Percentiles rank a stretch among this genome's conserved stretches.
These are phyloP conservation scores for Xylocampa areola DNA, from an alignment of 2,888 invertebrate species.

Conservation along the genomic window DNA sequence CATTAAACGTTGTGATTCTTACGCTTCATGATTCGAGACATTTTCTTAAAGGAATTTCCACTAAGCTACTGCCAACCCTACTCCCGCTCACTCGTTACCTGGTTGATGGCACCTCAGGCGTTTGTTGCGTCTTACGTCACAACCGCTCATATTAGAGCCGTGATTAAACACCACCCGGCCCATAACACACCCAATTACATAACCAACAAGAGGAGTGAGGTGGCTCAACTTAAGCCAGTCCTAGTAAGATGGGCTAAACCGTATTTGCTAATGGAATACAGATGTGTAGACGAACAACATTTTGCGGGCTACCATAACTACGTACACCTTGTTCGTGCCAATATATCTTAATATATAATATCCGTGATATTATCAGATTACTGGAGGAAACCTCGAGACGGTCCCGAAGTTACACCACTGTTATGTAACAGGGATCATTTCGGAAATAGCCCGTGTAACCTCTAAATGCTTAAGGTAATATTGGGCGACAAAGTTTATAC, in stretches of 20 bases:
- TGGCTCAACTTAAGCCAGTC: conserved; percentile 69
- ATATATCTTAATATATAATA: conserved; percentile 38
- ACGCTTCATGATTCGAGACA: too few relatives aligned
- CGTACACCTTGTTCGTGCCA: conserved; percentile 63
- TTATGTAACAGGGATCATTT: conserved; percentile 34
- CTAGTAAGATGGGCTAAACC: conserved; percentile 76
- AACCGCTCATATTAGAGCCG: conserved; percentile 76
- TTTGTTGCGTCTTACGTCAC: conserved; percentile 81
- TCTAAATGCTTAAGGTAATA: conserved; percentile 21
- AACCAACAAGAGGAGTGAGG: conserved; percentile 56
- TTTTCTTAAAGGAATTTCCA: too few relatives aligned
- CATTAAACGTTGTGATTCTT: too few relatives aligned
- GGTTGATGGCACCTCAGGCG: conserved; percentile 84
- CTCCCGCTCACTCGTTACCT: conserved; percentile 74
- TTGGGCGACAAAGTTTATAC: conserved; percentile 9
- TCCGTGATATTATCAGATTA: conserved; percentile 52
- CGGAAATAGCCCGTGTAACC: conserved; percentile 8
- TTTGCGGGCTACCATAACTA: conserved; percentile 77
- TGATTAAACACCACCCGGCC: conserved; percentile 77
- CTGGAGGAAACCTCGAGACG: conserved; percentile 31
- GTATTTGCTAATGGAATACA: conserved; percentile 88
- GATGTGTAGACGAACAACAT: conserved; percentile 84
- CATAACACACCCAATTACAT: conserved; percentile 70
- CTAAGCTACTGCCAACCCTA: conserved; percentile 68
- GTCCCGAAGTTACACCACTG: conserved; percentile 15